Evolutionary conservation across 2,888 invertebrate genomes (phyloP).

Genomic region (Napeogenes sylphis): DNA sequence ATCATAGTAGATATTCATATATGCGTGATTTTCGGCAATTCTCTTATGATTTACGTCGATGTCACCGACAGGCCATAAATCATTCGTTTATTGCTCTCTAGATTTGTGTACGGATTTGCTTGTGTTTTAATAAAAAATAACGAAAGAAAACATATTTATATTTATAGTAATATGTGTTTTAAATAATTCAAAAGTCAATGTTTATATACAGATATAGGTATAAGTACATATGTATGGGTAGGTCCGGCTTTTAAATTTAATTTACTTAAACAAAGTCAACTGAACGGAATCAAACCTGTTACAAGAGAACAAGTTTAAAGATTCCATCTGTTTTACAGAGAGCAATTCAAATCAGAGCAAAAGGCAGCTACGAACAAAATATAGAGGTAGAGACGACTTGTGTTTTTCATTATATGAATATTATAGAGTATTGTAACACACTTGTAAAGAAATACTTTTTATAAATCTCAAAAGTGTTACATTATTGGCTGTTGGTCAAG

Average conservation of each 20-base stretch:
- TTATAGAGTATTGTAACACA: too few species aligned
- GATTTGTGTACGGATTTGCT: conserved; percentile 29
- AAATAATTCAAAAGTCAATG: too few species aligned
- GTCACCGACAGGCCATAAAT: conserved; percentile 54
- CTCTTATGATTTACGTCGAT: conserved; percentile 62
- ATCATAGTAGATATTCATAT: conserved; percentile 56
- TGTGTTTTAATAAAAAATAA: conserved; percentile 12
- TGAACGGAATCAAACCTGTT: background rate
- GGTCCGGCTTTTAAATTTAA: too few species aligned
- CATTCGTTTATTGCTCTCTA: conserved; percentile 57
- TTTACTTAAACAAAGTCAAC: background rate
- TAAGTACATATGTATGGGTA: too few species aligned
- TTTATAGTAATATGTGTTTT: too few species aligned
- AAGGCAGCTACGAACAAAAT: background rate
- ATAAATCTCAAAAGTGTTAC: too few species aligned
- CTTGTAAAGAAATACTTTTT: too few species aligned
- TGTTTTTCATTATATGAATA: too few species aligned
- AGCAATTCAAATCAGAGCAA: too few species aligned
- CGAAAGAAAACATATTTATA: too few species aligned
- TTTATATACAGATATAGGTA: too few species aligned
- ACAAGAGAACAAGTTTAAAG: conserved; percentile 8
- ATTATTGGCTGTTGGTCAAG: too few species aligned
- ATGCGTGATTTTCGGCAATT: conserved; percentile 73
- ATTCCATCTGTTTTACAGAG: background rate
- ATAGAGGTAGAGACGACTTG: background rate